These are phyloP conservation scores for Euwallacea similis DNA, from an alignment of 1,140 invertebrate species.

Conservation along the genomic window DNA sequence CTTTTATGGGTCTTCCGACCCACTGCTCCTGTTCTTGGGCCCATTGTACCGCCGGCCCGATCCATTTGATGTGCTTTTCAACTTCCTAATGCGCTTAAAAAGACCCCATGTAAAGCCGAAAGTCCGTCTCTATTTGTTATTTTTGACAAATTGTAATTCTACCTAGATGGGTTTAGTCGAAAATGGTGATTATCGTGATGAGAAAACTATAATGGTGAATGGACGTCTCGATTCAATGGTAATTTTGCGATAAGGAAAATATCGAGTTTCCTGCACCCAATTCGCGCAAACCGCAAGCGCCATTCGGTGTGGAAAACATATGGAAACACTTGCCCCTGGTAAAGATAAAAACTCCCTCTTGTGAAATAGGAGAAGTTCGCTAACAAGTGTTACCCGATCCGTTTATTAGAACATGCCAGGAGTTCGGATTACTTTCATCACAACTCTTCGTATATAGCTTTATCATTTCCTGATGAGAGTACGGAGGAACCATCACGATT, in stretches of 20 bases:
- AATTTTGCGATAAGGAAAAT: too few species aligned
- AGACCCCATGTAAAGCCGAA: constrained; percentile 11
- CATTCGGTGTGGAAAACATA: too few species aligned
- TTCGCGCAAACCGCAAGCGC: not conserved
- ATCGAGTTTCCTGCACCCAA: too few species aligned
- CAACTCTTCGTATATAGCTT: not conserved
- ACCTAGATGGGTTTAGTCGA: not conserved
- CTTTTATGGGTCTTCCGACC: constrained; percentile 28
- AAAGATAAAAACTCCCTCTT: constrained; percentile 11
- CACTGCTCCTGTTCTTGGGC: constrained; percentile 29
- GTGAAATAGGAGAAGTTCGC: constrained; percentile 20
- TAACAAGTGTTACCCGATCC: constrained; percentile 24
- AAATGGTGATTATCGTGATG: too few species aligned
- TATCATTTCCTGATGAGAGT: too few species aligned
- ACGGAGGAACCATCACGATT: not conserved
- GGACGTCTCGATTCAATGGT: too few species aligned
- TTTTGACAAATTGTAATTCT: constrained; percentile 32
- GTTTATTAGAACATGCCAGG: constrained; percentile 7
- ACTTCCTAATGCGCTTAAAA: constrained; percentile 32
- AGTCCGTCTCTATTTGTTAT: constrained; percentile 23
- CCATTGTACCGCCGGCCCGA: constrained; percentile 21
- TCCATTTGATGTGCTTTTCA: constrained; percentile 38
- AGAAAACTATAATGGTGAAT: too few species aligned
- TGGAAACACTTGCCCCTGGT: not conserved
- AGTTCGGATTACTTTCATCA: not conserved